These are phyloP conservation scores for Varanus salvator DNA, from an alignment of 2,113 vertebrate species.

Conservation along the genomic window DNA sequence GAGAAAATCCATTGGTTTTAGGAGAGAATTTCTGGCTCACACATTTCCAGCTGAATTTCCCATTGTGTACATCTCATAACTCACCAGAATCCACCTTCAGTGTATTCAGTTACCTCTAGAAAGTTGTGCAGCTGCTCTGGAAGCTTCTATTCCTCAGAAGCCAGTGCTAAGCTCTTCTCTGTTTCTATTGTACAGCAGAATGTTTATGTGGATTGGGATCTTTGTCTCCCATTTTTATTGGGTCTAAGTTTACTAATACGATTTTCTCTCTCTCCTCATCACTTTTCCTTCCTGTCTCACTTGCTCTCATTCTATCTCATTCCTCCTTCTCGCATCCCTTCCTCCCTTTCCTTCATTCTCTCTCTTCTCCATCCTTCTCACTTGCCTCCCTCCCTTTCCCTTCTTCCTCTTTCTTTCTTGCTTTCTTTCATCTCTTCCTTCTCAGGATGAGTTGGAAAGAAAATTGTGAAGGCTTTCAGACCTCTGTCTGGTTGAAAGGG, in stretches of 20 bases:
- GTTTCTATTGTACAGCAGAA: background rate
- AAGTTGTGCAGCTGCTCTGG: background rate
- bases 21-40: background rate
- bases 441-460: constrained; percentile 32
- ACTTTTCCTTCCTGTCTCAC: background rate
- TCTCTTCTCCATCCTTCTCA: background rate
- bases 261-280: background rate
- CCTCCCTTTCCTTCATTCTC: background rate
- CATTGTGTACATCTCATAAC: background rate
- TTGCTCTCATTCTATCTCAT: too few relatives aligned
- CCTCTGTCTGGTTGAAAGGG: constrained; percentile 17
- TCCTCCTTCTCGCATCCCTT: too few relatives aligned
- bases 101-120: background rate
- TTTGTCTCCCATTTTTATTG: too few relatives aligned
- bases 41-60: background rate
- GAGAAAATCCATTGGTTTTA: too few relatives aligned
- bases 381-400: background rate
- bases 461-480: constrained; percentile 15
- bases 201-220: background rate
- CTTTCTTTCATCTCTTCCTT: background rate
- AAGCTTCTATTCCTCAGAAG: background rate
- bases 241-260: background rate
- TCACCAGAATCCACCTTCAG: background rate
- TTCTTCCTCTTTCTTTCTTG: too few relatives aligned
- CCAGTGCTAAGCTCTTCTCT: background rate